Percentiles rank a stretch among this genome's conserved stretches.
phyloP scores from a whole-genome alignment of 92 coral and sea anemone genomes.

The Porites rus region DNA sequence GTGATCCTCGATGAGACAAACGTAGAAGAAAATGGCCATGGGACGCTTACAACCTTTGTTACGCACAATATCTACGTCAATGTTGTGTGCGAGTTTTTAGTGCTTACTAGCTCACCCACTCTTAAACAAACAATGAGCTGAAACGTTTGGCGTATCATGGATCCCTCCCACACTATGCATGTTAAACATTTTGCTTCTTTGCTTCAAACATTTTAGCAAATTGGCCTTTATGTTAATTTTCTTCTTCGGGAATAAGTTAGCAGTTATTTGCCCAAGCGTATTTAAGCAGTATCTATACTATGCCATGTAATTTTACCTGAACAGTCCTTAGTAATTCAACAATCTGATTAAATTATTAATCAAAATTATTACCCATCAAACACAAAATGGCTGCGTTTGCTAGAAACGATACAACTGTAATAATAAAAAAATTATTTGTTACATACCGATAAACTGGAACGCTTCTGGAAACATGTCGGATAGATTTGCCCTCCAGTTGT shows the following conservation, averaged over 20 bases:
- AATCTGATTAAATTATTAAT: slow-evolving; percentile 18
- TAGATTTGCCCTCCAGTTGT: slow-evolving; percentile 94
- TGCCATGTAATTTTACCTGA: background rate
- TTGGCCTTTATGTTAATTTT: background rate
- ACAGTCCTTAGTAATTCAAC: slow-evolving; percentile 9
- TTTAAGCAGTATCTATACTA: background rate
- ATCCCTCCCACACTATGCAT: background rate
- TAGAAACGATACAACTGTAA: slow-evolving; percentile 8
- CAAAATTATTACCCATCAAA: background rate
- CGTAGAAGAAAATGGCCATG: background rate
- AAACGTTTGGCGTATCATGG: background rate
- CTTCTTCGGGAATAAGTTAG: background rate
- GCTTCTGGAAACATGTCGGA: slow-evolving; percentile 96
- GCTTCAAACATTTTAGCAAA: background rate
- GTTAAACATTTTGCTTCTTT: background rate
- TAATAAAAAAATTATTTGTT: background rate
- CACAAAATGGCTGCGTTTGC: background rate
- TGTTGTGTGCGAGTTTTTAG: background rate
- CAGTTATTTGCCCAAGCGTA: background rate
- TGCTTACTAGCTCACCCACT: slow-evolving; percentile 2
- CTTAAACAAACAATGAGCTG: slow-evolving; percentile 19
- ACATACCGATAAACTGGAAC: slow-evolving; percentile 96
- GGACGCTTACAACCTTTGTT: background rate
- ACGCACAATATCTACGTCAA: slow-evolving; percentile 27
- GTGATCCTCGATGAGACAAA: background rate